Conservation (phyloP, 2,113 vertebrate genomes). For the Pseudopipra pipra region DNA sequence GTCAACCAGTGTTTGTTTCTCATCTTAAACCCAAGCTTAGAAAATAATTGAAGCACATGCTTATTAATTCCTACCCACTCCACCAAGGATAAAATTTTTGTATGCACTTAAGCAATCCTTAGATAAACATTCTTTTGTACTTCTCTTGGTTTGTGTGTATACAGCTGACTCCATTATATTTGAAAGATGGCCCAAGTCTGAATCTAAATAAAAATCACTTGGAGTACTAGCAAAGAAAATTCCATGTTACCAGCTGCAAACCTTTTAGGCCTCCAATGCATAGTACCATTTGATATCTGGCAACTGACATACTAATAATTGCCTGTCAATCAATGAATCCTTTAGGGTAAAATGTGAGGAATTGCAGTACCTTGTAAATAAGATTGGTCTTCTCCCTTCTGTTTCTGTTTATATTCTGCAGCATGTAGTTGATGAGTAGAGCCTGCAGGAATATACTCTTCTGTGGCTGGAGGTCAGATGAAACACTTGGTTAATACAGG, state of each 20-base stretch:
- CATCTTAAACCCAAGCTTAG: neutral
- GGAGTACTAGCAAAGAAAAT: neutral
- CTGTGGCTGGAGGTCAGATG: neutral
- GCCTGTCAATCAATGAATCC: neutral
- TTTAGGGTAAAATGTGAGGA: neutral
- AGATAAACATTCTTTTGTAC: neutral
- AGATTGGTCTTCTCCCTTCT: neutral
- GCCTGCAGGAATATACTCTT: neutral
- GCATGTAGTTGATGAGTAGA: neutral
- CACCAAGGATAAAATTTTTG: neutral
- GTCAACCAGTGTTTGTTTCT: neutral
- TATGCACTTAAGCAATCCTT: neutral
- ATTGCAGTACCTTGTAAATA: constrained; percentile 23
- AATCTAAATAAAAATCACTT: neutral
- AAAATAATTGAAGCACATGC: neutral
- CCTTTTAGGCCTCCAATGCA: neutral
- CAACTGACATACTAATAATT: neutral
- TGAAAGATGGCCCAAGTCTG: neutral
- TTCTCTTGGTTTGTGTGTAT: neutral
- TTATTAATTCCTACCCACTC: neutral
- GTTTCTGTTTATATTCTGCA: constrained; percentile 3
- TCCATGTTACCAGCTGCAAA: neutral
- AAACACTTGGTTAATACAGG: neutral
- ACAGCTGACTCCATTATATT: neutral
- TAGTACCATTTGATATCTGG: neutral